Base-by-base conservation (phyloP, 2,888 invertebrate species). In the Cyaniris semiargus region DNA sequence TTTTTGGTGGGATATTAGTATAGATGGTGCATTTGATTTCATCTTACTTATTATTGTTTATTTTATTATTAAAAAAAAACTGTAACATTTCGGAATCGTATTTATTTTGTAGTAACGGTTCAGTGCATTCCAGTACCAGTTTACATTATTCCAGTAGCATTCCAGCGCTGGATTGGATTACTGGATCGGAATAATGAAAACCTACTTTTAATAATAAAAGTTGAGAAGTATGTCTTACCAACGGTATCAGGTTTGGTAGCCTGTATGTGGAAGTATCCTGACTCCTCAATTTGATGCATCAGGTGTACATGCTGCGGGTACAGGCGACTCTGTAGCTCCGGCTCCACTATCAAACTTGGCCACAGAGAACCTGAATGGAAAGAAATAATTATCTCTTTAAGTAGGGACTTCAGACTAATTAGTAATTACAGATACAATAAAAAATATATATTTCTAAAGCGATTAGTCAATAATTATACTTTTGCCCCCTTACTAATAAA, bases 171-270 rank as follows among this genome's bases (percentile, higher is more conserved):
- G 34, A 34, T 34, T 34, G 34, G 34, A 38, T 38, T 38, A 38
- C 38, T 38, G 38, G 38, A 38, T 38, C 10, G 38, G 38, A 38
- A 38, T 38, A 38, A 38, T 10, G 10, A 38, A 38, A 38, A 38
- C 38, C 38, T 38, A 38, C 1, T 8, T 4, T 38, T 38, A 38
- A 23, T 21, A 38, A 75, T 23, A 44, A 75, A 27, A 2, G 48
- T 10, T n/a, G 4, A 58, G 38, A 44, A 53, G 5, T 34, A 38
- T 15, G 56, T 84, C 90, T 86, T 85, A 96, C 96, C 96, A 75
- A 96, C 85, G 44, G 96, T 96, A 82, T 97, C 97, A 0, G 97
- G 97, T 84, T 96, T 96, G 0, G 96, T 96, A 2, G 96, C 95
- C 83, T 97, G 97, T 34, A 96, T 84, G 77, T 90, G 87, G 78